Evolutionary conservation across 2,797 vertebrate species (phyloP).

Genomic region (Smutsia temminckii): DNA sequence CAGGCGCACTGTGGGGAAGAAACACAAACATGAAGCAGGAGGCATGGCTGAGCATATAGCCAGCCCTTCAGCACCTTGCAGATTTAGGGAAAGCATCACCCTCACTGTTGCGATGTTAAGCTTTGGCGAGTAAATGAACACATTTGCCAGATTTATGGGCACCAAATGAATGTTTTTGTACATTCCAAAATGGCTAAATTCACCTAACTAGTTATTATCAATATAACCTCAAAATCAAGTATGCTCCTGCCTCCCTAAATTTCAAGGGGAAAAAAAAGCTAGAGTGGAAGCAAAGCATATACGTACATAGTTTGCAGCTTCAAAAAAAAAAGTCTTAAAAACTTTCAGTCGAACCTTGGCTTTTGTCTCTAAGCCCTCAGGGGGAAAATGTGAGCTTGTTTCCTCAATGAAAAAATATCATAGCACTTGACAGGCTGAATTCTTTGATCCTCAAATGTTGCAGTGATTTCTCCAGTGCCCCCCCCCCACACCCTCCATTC

Average conservation of each 20-base stretch:
- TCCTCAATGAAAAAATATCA: constrained; percentile 83
- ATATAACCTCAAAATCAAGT: constrained; percentile 67
- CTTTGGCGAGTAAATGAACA: constrained; percentile 7
- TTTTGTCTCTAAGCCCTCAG: constrained; percentile 82
- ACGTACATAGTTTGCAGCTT: constrained; percentile 54
- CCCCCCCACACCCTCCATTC: not conserved
- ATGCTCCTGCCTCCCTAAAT: constrained; percentile 60
- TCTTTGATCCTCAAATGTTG: constrained; percentile 83
- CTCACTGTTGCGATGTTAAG: not conserved
- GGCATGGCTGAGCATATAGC: not conserved
- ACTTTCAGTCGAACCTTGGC: constrained; percentile 84
- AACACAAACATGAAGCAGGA: not conserved
- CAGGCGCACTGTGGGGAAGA: not conserved
- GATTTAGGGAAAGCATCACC: constrained; percentile 4
- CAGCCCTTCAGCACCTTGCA: not conserved
- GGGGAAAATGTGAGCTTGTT: constrained; percentile 84
- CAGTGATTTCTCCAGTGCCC: constrained; percentile 76
- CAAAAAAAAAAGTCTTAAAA: constrained; percentile 57
- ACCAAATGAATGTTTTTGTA: constrained; percentile 55
- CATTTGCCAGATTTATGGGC: not conserved
- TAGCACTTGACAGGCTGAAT: constrained; percentile 82
- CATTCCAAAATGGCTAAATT: constrained; percentile 78
- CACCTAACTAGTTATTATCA: constrained; percentile 74
- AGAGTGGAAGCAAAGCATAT: constrained; percentile 68
- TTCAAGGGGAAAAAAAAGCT: constrained; percentile 74